Conservation (phyloP, 2,888 invertebrate species). For the Zootermopsis nevadensis region DNA sequence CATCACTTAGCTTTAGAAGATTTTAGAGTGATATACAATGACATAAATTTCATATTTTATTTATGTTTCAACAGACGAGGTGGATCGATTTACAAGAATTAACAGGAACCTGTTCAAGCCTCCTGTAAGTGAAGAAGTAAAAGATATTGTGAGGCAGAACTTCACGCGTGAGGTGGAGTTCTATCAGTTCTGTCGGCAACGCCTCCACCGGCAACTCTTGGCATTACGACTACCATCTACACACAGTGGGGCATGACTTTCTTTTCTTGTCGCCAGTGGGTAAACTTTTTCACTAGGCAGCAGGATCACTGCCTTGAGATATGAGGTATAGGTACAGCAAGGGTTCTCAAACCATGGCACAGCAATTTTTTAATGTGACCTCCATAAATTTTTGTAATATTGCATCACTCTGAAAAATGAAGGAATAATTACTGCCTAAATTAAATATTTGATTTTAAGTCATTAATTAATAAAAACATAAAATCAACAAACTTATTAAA, state of each 20-base stretch:
- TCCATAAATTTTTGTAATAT: too few species aligned
- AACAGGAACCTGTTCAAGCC: slow-evolving; percentile 90
- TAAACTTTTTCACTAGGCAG: background rate
- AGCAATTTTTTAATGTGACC: too few species aligned
- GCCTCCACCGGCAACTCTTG: slow-evolving; percentile 82
- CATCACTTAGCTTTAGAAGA: too few species aligned
- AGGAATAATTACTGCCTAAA: too few species aligned
- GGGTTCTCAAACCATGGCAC: too few species aligned
- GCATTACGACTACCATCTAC: slow-evolving; percentile 72
- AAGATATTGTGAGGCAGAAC: slow-evolving; percentile 85
- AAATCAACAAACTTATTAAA: too few species aligned
- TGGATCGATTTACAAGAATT: slow-evolving; percentile 80
- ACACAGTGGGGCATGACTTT: slow-evolving; percentile 32
- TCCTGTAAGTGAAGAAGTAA: slow-evolving; percentile 85
- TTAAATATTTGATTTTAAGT: too few species aligned
- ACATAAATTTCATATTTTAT: background rate
- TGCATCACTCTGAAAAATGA: too few species aligned
- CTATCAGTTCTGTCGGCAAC: slow-evolving; percentile 89
- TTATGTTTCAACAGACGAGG: slow-evolving; percentile 71
- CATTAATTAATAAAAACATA: too few species aligned
- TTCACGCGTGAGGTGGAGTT: slow-evolving; percentile 92
- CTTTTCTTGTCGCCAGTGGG: background rate
- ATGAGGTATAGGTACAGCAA: too few species aligned
- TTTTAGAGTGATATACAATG: too few species aligned
- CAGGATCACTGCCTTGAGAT: too few species aligned